Evolutionary conservation across 1,140 invertebrate species (phyloP).

Genomic region (Ostrea edulis): DNA sequence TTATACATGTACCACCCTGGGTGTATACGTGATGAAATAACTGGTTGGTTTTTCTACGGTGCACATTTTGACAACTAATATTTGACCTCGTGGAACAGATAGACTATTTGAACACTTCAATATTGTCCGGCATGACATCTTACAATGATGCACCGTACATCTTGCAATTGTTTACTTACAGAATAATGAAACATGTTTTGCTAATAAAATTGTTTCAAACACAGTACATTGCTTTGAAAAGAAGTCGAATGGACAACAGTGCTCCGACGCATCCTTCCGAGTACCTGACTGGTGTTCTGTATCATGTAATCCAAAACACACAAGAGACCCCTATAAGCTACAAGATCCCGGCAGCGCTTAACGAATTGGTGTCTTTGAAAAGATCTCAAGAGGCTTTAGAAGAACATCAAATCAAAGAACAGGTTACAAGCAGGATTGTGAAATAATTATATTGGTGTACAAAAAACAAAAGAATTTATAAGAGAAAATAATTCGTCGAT

Average conservation of each 20-base stretch:
- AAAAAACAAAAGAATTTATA: no score
- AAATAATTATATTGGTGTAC: no score
- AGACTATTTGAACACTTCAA: no score
- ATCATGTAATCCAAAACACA: slow-evolving; percentile 33
- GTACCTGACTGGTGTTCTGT: slow-evolving; percentile 40
- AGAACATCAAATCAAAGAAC: background rate
- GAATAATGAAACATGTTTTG: background rate
- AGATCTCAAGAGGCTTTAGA: slow-evolving; percentile 18
- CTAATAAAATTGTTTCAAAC: background rate
- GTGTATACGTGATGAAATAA: no score
- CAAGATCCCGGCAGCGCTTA: slow-evolving; percentile 24
- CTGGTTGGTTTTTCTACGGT: no score
- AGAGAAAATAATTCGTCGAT: no score
- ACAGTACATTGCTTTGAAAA: slow-evolving; percentile 43
- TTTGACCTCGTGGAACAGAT: no score
- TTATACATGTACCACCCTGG: no score
- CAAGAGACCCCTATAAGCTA: slow-evolving; percentile 8
- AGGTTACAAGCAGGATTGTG: background rate
- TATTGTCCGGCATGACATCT: no score
- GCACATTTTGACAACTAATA: no score
- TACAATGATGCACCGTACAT: no score
- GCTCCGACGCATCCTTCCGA: background rate
- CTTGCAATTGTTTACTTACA: no score
- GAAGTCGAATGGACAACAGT: slow-evolving; percentile 23
- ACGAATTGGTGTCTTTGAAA: slow-evolving; percentile 36